These are phyloP conservation scores for Enteromius trimaculatus DNA, from an alignment of 2,797 vertebrate genomes.

Conservation along the genomic window DNA sequence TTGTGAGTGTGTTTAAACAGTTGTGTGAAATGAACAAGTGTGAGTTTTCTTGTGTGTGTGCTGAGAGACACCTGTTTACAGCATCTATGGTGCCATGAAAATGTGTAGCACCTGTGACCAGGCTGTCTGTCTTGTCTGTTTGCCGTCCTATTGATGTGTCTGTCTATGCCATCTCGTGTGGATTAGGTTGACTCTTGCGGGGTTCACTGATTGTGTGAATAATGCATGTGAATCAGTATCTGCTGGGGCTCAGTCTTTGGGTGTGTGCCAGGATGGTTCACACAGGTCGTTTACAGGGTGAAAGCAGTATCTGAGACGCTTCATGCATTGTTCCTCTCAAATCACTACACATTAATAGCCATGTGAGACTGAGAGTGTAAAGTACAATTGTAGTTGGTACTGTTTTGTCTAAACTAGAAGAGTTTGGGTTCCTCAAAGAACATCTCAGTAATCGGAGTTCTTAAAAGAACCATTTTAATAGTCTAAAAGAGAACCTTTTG, in stretches of 20 bases:
- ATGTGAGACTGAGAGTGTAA: neutral
- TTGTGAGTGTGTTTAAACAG: slow-evolving; percentile 47
- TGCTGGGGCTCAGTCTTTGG: neutral
- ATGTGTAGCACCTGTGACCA: slow-evolving; percentile 37
- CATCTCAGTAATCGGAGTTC: neutral
- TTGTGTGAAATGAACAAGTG: slow-evolving; percentile 34
- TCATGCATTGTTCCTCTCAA: neutral
- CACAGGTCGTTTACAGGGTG: neutral
- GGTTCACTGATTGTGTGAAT: neutral
- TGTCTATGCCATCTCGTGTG: neutral
- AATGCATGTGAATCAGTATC: neutral
- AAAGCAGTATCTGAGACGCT: neutral
- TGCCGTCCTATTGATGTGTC: neutral
- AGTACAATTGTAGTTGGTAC: neutral
- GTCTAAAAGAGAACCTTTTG: neutral
- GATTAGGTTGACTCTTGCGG: neutral
- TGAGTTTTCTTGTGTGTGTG: slow-evolving; percentile 27
- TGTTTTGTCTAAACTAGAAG: neutral
- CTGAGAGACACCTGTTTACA: slow-evolving; percentile 37
- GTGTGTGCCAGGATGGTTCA: neutral
- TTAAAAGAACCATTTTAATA: neutral
- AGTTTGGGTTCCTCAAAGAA: neutral
- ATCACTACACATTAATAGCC: slow-evolving; percentile 1
- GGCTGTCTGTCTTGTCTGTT: neutral
- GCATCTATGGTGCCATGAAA: slow-evolving; percentile 27